A percentile compares a stretch with the other conserved stretches of the same genome.
Evolutionary conservation across 1,140 invertebrate species (phyloP).

Genomic region (Oryctes rhinoceros): DNA sequence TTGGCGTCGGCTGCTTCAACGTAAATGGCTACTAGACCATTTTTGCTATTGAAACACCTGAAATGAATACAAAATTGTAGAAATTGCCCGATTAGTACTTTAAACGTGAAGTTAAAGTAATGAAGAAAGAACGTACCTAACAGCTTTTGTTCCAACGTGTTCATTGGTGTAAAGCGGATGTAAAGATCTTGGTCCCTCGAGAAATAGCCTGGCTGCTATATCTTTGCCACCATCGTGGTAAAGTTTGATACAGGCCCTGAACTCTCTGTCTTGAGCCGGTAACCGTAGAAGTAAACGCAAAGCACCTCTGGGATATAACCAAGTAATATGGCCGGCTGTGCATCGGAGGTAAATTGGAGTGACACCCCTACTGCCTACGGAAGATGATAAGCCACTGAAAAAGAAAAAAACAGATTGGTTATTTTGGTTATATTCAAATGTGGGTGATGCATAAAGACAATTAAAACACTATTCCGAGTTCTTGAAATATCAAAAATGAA

Average conservation of each 20-base stretch:
- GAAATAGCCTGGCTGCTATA: conserved; percentile 71
- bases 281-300: conserved; percentile 73
- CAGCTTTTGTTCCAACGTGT: conserved; percentile 67
- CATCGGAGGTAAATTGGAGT: conserved; percentile 82
- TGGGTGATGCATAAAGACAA: too few species aligned
- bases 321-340: conserved; percentile 73
- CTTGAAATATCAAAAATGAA: background rate
- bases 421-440: too few species aligned
- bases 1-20: conserved; percentile 68
- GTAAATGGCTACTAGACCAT: conserved; percentile 75
- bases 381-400: conserved; percentile 65
- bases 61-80: conserved; percentile 42
- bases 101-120: background rate
- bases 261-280: conserved; percentile 69
- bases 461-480: background rate
- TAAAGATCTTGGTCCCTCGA: conserved; percentile 72
- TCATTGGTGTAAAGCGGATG: conserved; percentile 70
- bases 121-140: conserved; percentile 59
- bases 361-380: conserved; percentile 68
- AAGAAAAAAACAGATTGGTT: conserved; percentile 50
- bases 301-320: conserved; percentile 80
- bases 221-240: conserved; percentile 52
- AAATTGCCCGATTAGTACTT: background rate
- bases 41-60: conserved; percentile 73
- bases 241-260: conserved; percentile 75